Percentiles rank a stretch among this genome's conserved stretches.
Evolutionary conservation across 2,113 vertebrate genomes (phyloP).

Genomic region (Hipposideros armiger): DNA sequence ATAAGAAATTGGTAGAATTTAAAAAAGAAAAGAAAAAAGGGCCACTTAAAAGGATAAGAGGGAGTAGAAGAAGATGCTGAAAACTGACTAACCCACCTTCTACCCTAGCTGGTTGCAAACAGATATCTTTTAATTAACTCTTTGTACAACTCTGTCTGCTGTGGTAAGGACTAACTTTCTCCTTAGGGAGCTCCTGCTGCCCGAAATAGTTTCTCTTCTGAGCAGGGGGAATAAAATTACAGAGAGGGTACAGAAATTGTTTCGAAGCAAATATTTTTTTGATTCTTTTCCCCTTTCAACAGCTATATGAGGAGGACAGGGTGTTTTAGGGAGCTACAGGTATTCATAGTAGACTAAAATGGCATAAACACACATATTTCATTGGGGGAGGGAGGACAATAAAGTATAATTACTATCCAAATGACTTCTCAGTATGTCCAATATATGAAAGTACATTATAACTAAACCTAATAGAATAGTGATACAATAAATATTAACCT

Average conservation of each 20-base stretch:
- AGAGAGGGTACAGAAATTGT: constrained; percentile 33
- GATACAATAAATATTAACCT: constrained; percentile 21
- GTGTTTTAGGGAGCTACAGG: background rate
- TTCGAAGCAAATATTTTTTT: constrained; percentile 51
- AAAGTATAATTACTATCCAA: constrained; percentile 29
- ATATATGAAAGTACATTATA: background rate
- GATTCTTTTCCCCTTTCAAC: background rate
- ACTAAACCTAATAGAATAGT: constrained; percentile 6
- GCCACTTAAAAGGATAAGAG: background rate
- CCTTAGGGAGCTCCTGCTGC: background rate
- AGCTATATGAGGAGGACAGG: background rate
- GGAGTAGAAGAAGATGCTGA: background rate
- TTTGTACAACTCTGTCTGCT: constrained; percentile 29
- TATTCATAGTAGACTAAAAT: constrained; percentile 37
- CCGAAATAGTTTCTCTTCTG: constrained; percentile 36
- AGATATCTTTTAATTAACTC: constrained; percentile 48
- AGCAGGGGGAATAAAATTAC: background rate
- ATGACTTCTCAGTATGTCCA: constrained; percentile 3
- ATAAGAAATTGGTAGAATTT: background rate
- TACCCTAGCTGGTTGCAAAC: background rate
- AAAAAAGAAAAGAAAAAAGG: background rate
- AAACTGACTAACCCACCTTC: background rate
- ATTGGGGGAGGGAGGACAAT: background rate
- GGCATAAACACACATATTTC: constrained; percentile 20
- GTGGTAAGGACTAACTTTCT: background rate